Percentiles rank a stretch among this genome's conserved stretches.
Conservation (phyloP, 2,797 vertebrate genomes). For the Lithobates sylvaticus region DNA sequence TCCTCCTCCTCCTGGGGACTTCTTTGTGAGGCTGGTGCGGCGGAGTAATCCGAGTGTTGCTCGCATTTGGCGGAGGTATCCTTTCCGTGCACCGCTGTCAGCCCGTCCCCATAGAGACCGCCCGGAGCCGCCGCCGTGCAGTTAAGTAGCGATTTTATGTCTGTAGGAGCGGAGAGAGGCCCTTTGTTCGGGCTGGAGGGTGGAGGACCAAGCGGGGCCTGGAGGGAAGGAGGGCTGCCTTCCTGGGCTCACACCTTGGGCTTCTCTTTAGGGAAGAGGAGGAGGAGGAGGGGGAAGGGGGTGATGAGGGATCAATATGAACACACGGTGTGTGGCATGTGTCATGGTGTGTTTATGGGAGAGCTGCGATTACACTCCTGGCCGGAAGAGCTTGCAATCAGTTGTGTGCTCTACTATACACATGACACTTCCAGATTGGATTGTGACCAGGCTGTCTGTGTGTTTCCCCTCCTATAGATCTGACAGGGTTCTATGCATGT, state of each 20-base stretch:
- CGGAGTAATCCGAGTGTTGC: conserved; percentile 42
- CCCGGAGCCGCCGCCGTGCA: conserved; percentile 57
- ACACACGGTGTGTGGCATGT: conserved; percentile 11
- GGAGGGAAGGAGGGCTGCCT: neutral
- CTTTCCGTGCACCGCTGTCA: conserved; percentile 50
- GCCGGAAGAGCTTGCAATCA: neutral
- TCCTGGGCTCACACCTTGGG: neutral
- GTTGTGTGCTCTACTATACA: neutral
- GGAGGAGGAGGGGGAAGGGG: conserved; percentile 35
- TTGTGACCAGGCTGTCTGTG: neutral
- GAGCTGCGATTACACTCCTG: neutral
- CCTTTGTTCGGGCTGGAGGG: neutral
- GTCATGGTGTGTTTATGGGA: neutral
- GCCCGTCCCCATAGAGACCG: conserved; percentile 60
- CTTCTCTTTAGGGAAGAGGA: neutral
- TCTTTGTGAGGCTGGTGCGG: conserved; percentile 58
- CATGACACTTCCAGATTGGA: neutral
- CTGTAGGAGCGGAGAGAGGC: conserved; percentile 13
- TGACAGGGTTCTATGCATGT: neutral
- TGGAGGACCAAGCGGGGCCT: neutral
- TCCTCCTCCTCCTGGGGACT: conserved; percentile 26
- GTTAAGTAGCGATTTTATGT: conserved; percentile 58
- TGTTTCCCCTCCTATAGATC: neutral
- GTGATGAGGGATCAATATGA: conserved; percentile 11
- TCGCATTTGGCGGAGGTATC: conserved; percentile 38